Conservation (phyloP, 2,797 vertebrate genomes). For the Halcyon chelicuti region DNA sequence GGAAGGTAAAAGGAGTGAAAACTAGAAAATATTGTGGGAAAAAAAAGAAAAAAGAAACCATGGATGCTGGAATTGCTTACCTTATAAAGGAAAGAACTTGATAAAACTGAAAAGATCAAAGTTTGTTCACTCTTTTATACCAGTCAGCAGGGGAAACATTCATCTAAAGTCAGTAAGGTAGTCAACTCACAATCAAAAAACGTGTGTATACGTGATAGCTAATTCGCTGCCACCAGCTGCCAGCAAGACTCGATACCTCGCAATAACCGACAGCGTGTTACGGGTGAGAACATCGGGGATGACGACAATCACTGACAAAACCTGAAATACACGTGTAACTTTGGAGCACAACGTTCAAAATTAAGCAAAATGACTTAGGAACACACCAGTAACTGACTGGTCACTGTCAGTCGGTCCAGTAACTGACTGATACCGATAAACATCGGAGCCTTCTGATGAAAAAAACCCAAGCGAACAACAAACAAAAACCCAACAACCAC, state of each 20-base stretch:
- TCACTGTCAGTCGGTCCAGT: not conserved
- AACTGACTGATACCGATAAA: not conserved
- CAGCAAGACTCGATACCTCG: not conserved
- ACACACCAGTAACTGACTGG: not conserved
- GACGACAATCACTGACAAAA: not conserved
- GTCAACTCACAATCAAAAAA: not conserved
- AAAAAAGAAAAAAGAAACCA: not conserved
- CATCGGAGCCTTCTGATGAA: not conserved
- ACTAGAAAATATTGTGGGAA: rapidly evolving
- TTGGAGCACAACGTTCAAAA: not conserved
- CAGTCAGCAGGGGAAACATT: not conserved
- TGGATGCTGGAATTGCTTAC: not conserved
- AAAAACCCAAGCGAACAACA: not conserved
- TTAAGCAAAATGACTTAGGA: not conserved
- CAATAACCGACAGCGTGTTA: rapidly evolving
- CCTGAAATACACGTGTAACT: not conserved
- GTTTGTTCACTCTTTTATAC: not conserved
- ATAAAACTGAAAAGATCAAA: not conserved
- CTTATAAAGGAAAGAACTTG: not conserved
- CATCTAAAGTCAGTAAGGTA: not conserved
- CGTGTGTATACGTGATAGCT: not conserved
- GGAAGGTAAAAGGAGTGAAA: not conserved
- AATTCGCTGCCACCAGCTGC: not conserved
- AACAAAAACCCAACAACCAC: not conserved
- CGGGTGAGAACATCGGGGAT: not conserved